phyloP scores from a whole-genome alignment of 2,113 vertebrate species.

The Dermatemys mawii region DNA sequence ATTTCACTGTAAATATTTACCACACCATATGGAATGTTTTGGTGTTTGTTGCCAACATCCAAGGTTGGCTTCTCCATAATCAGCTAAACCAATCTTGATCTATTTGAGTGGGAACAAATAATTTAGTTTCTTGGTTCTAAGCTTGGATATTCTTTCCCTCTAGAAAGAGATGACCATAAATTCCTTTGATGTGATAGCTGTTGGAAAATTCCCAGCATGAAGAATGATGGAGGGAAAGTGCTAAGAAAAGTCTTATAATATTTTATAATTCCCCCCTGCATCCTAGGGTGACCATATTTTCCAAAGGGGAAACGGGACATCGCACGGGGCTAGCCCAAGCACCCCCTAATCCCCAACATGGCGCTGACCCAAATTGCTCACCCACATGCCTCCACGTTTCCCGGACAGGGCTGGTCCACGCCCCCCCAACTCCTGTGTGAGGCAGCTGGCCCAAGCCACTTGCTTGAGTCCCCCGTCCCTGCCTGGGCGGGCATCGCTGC shows the following conservation, averaged over 20 bases:
- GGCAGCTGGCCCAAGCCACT: too few relatives aligned
- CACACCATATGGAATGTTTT: background rate
- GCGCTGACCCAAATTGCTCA: too few relatives aligned
- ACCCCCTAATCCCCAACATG: too few relatives aligned
- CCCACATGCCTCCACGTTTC: too few relatives aligned
- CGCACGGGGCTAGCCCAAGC: too few relatives aligned
- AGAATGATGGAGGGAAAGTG: background rate
- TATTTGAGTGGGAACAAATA: background rate
- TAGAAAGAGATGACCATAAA: rapidly evolving
- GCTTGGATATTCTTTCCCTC: background rate
- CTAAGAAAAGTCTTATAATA: background rate
- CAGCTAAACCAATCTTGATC: background rate
- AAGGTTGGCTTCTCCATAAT: background rate
- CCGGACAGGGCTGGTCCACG: too few relatives aligned
- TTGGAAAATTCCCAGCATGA: background rate
- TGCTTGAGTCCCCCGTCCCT: too few relatives aligned
- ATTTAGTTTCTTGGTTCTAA: background rate
- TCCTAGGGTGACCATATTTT: too few relatives aligned
- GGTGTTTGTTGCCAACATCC: background rate
- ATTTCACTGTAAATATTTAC: background rate
- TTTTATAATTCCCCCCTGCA: background rate
- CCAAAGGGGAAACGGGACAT: too few relatives aligned
- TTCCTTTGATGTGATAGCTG: background rate
- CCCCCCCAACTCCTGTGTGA: too few relatives aligned
- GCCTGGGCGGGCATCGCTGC: too few relatives aligned